Conservation (phyloP, 2,888 invertebrate genomes). For the Clostera curtula region DNA sequence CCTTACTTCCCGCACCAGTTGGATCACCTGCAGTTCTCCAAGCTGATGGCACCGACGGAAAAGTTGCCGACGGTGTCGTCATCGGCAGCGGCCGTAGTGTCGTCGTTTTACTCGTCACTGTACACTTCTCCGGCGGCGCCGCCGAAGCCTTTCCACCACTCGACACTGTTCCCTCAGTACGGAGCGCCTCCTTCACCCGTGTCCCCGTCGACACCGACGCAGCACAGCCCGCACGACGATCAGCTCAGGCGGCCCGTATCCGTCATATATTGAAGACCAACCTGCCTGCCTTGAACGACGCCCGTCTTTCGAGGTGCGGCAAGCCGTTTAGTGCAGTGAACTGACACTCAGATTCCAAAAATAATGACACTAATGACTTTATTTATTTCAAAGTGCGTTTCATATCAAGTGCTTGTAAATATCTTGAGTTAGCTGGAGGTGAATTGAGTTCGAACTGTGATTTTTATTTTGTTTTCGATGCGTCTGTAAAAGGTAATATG, state of each 20-base stretch:
- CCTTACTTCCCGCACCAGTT: constrained; percentile 87
- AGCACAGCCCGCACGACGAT: constrained; percentile 71
- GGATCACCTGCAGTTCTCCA: constrained; percentile 78
- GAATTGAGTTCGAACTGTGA: constrained; percentile 63
- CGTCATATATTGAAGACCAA: constrained; percentile 79
- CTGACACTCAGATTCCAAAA: constrained; percentile 37
- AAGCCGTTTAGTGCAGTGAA: constrained; percentile 38
- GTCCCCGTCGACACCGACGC: constrained; percentile 58
- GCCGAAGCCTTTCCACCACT: constrained; percentile 68
- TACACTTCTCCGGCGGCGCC: constrained; percentile 74
- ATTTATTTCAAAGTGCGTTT: constrained; percentile 58
- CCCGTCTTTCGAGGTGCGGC: constrained; percentile 42
- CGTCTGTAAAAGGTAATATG: constrained; percentile 48
- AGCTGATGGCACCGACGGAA: constrained; percentile 70
- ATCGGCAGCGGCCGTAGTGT: constrained; percentile 76
- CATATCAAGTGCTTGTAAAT: constrained; percentile 66
- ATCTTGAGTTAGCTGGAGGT: constrained; percentile 38
- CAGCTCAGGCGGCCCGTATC: constrained; percentile 81
- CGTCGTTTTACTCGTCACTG: constrained; percentile 80
- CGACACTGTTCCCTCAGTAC: constrained; percentile 72
- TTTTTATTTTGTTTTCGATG: constrained; percentile 52
- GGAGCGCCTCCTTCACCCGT: constrained; percentile 60
- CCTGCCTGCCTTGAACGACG: constrained; percentile 56
- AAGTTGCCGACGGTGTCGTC: constrained; percentile 62
- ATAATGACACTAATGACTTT: constrained; percentile 46